Conservation (phyloP, 2,797 vertebrate species). For the Falco cherrug region DNA sequence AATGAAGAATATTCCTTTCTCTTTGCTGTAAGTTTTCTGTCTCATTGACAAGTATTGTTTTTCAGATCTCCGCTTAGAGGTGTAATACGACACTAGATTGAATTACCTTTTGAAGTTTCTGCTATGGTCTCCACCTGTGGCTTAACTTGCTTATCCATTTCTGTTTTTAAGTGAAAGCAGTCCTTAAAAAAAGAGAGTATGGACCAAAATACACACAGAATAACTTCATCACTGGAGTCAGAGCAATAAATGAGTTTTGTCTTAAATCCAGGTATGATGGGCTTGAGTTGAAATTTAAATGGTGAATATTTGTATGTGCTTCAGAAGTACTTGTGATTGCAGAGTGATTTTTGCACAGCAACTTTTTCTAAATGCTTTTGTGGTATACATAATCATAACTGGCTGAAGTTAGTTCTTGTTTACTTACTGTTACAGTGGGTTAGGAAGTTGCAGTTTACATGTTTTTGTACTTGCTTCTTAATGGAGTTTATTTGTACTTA, state of each 20-base stretch:
- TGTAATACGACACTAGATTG: not conserved
- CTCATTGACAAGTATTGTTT: not conserved
- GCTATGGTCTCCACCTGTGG: not conserved
- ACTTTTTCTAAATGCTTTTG: not conserved
- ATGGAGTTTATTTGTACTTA: not conserved
- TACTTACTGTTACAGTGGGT: not conserved
- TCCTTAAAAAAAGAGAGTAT: slow-evolving; percentile 97
- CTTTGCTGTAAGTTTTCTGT: not conserved
- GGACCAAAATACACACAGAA: slow-evolving; percentile 95
- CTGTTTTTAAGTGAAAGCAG: slow-evolving; percentile 88
- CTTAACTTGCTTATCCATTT: not conserved
- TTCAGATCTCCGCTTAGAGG: not conserved
- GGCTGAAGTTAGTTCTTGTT: not conserved
- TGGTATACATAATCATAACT: not conserved
- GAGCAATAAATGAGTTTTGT: slow-evolving; percentile 99
- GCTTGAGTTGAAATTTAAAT: not conserved
- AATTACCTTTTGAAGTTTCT: not conserved
- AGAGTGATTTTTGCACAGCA: not conserved
- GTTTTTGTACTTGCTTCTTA: not conserved
- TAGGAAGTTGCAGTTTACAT: not conserved
- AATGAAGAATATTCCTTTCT: not conserved
- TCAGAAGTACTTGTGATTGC: not conserved
- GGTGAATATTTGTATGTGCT: not conserved
- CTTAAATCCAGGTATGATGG: slow-evolving; percentile 91
- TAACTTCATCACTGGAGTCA: slow-evolving; percentile 98